Percentiles rank a stretch among this genome's conserved stretches.
Conservation (phyloP, 2,888 invertebrate genomes). For the Tanypteryx hageni region DNA sequence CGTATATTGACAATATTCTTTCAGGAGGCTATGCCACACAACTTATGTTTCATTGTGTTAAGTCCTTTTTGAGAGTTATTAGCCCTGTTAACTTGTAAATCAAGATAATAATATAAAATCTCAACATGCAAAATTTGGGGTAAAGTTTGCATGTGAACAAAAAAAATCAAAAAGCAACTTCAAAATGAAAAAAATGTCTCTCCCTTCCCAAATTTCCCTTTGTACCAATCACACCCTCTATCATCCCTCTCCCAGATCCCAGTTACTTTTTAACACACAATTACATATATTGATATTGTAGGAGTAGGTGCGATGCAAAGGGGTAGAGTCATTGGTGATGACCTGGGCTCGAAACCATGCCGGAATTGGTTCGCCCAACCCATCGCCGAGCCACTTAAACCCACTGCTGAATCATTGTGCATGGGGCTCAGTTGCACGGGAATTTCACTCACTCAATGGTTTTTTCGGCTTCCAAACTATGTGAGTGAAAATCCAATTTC, state of each 20-base stretch:
- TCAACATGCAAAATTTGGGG: slow-evolving; percentile 33
- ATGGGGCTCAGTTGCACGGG: slow-evolving; percentile 61
- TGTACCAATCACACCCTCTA: slow-evolving; percentile 32
- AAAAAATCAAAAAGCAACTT: slow-evolving; percentile 36
- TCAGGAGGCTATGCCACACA: slow-evolving; percentile 29
- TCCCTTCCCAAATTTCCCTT: slow-evolving; percentile 51
- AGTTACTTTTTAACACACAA: slow-evolving; percentile 57
- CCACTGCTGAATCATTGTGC: slow-evolving; percentile 63
- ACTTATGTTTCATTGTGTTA: slow-evolving; percentile 21
- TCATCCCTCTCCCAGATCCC: slow-evolving; percentile 46
- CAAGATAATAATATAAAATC: slow-evolving; percentile 46
- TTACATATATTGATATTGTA: slow-evolving; percentile 36
- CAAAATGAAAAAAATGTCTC: slow-evolving; percentile 34
- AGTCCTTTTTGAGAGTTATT: slow-evolving; percentile 25
- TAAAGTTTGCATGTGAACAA: slow-evolving; percentile 56
- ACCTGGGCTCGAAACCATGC: slow-evolving; percentile 54
- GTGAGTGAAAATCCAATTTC: slow-evolving; percentile 59
- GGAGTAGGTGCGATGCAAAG: slow-evolving; percentile 26
- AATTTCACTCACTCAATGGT: slow-evolving; percentile 57
- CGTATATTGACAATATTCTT: neutral
- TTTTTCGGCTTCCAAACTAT: slow-evolving; percentile 33
- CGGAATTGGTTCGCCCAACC: slow-evolving; percentile 55
- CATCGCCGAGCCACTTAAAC: slow-evolving; percentile 59
- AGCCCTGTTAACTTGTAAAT: slow-evolving; percentile 41
- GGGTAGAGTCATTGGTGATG: slow-evolving; percentile 27